These are phyloP conservation scores for Sebastolobus altivelis DNA, from an alignment of 2,797 vertebrate genomes.

Conservation along the genomic window DNA sequence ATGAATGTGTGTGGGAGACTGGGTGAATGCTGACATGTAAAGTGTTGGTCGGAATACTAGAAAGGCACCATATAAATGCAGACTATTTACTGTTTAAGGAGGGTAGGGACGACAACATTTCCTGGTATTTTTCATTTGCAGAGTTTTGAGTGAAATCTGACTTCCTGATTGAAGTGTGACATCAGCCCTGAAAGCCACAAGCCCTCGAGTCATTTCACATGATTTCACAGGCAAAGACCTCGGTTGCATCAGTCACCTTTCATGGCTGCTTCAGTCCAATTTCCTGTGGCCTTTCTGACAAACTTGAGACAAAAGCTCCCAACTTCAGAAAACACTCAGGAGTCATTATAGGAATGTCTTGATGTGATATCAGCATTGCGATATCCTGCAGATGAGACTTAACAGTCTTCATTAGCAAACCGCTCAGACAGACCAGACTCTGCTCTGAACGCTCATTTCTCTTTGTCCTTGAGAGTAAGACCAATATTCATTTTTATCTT, in stretches of 20 bases:
- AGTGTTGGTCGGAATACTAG: too few relatives aligned
- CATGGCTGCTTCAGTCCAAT: neutral
- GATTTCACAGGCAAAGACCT: slow-evolving; percentile 39
- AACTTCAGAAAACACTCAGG: neutral
- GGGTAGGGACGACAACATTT: neutral
- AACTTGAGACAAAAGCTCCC: neutral
- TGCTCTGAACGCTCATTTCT: neutral
- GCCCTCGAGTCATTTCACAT: slow-evolving; percentile 1
- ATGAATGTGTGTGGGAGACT: too few relatives aligned
- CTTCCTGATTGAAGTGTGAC: slow-evolving; percentile 12
- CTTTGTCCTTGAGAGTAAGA: slow-evolving; percentile 3
- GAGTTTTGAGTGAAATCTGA: slow-evolving; percentile 21
- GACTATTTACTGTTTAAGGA: neutral
- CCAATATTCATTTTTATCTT: neutral
- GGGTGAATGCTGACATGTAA: too few relatives aligned
- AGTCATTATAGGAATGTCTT: slow-evolving; percentile 14
- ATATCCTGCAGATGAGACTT: slow-evolving; percentile 1
- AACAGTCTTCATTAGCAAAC: slow-evolving; percentile 7
- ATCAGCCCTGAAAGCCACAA: neutral
- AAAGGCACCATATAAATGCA: too few relatives aligned
- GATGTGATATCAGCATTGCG: neutral
- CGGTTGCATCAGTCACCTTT: slow-evolving; percentile 52
- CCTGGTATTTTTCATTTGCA: neutral
- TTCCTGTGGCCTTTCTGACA: neutral
- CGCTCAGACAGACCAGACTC: too few relatives aligned